Evolutionary conservation across 2,797 vertebrate genomes (phyloP), one percentile per base, ranked within the genome.

Genomic region (Psittacula derbiana): DNA sequence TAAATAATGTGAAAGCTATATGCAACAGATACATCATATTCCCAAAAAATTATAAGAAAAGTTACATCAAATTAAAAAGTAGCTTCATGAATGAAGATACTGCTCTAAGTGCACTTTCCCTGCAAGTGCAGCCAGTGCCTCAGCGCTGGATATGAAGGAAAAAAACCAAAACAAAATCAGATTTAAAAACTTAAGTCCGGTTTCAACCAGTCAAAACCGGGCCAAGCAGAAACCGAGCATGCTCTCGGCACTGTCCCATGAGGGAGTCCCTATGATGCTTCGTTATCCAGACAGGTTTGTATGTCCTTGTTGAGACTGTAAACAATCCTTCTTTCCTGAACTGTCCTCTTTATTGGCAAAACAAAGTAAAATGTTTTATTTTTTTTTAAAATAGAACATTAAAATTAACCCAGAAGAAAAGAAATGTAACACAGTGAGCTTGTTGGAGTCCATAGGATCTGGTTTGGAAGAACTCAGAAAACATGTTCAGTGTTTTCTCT

Each of bases 261-360:
- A 97, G 96, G 93, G 98, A 98, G 98, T 98, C 98, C 97, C 93
- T 95, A 96, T 71, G 96, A 97, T 94, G 97, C 86, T 97, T 98
- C 96, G 85, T 98, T 97, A 97, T 98, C 97, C 91, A 92, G 97
- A 97, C 76, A 95, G 95, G 90, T 96, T 94, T 97, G 97, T 94
- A 91, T 96, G 97, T 99, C 98, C 98, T 98, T 98, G 98, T 97
- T 97, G 98, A 97, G 97, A 98, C 97, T 99, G 98, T 99, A 99
- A 99, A 99, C 99, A 99, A 99, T 99, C 98, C 97, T 97, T 97
- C 98, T 97, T 98, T 97, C 97, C 97, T 98, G 97, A 98, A 98
- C 97, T 98, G 95, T 97, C 98, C 97, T 98, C 98, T 97, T 98
- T 97, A 97, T 98, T 98, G 98, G 97, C 97, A 98, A 97, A 98